A percentile compares a stretch with the other conserved stretches of the same genome.
Evolutionary conservation across 2,888 invertebrate genomes (phyloP).

Genomic region (Erpobdella octoculata): DNA sequence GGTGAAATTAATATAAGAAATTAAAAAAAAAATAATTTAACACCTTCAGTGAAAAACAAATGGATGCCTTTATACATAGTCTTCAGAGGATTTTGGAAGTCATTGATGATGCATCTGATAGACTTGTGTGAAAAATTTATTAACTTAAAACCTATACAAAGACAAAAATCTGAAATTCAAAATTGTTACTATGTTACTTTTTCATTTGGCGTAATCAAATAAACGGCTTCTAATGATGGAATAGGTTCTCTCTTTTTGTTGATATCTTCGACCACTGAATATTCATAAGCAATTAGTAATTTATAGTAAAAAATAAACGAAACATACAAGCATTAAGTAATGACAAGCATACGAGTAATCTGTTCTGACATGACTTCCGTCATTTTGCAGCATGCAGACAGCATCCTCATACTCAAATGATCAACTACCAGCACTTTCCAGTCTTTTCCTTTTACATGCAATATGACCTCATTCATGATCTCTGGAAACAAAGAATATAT

Average conservation of each 20-base stretch:
- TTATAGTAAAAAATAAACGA: not conserved
- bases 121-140: conserved; percentile 56
- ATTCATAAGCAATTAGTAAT: conserved; percentile 14
- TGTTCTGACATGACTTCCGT: conserved; percentile 95
- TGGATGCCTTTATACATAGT: conserved; percentile 88
- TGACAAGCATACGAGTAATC: conserved; percentile 67
- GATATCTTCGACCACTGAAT: conserved; percentile 90
- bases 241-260: conserved; percentile 92
- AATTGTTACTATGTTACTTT: conserved; percentile 58
- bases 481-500: conserved; percentile 57
- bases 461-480: conserved; percentile 97
- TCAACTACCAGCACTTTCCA: conserved; percentile 93
- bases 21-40: not conserved
- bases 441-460: conserved; percentile 69
- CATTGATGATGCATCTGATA: conserved; percentile 78
- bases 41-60: conserved; percentile 99
- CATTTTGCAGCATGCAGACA: conserved; percentile 98
- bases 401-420: conserved; percentile 94
- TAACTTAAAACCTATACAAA: not conserved
- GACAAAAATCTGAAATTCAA: not conserved
- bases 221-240: conserved; percentile 91
- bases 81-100: conserved; percentile 77
- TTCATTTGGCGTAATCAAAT: conserved; percentile 91
- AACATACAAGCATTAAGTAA: not conserved
- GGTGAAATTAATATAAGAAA: not conserved